Percentiles rank a stretch among this genome's conserved stretches.
phyloP scores from a whole-genome alignment of 2,113 vertebrate genomes.

The Thermophis baileyi region DNA sequence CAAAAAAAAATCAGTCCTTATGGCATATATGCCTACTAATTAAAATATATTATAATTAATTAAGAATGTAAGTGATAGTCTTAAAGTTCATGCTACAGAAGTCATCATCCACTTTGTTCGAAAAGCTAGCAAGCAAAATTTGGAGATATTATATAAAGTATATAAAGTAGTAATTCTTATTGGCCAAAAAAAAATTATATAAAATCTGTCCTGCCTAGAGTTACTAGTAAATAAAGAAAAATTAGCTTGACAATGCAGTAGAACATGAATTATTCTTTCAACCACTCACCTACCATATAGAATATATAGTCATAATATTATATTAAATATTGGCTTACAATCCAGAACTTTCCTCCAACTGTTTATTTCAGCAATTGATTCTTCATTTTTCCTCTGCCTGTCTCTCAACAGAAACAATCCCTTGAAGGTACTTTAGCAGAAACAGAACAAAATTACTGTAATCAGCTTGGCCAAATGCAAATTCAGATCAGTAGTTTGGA shows the following conservation, averaged over 20 bases:
- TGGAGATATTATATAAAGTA: neutral
- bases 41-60: neutral
- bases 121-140: neutral
- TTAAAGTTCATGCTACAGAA: neutral
- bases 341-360: neutral
- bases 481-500: conserved; percentile 70
- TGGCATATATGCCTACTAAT: neutral
- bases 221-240: neutral
- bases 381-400: neutral
- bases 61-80: neutral
- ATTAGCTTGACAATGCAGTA: neutral
- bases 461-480: conserved; percentile 72
- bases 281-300: neutral
- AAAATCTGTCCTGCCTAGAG: neutral
- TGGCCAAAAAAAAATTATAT: neutral
- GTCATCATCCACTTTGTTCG: neutral
- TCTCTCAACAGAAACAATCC: conserved; percentile 72
- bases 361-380: neutral
- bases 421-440: conserved; percentile 77
- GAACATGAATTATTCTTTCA: neutral
- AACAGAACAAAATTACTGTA: conserved; percentile 70
- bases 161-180: neutral
- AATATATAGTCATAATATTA: neutral
- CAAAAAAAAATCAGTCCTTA: neutral
- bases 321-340: neutral